Conservation (phyloP, 2,797 vertebrate genomes). For the Ciconia nigra region DNA sequence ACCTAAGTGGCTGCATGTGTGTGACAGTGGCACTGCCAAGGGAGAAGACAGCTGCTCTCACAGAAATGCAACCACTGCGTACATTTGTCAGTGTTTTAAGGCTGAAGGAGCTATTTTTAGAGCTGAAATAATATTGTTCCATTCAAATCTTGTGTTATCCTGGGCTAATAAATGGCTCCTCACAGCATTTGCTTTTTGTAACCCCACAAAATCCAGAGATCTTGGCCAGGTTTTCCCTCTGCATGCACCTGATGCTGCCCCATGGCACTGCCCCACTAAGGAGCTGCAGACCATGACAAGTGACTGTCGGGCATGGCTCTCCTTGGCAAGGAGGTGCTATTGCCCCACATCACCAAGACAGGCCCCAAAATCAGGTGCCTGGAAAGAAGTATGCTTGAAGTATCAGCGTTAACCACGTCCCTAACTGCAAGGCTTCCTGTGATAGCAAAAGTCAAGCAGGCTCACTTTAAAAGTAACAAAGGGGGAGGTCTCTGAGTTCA, state of each 20-base stretch:
- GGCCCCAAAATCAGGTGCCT: background rate
- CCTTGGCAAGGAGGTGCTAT: background rate
- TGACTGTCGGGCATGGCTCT: background rate
- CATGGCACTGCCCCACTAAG: background rate
- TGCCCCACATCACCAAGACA: background rate
- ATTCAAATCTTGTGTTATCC: background rate
- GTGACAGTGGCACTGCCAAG: background rate
- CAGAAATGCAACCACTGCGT: background rate
- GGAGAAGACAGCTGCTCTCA: background rate
- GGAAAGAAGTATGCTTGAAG: background rate
- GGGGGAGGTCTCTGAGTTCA: background rate
- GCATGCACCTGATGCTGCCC: accelerated
- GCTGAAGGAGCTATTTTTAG: background rate
- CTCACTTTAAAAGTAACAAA: background rate
- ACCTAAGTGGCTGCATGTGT: background rate
- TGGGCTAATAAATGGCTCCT: background rate
- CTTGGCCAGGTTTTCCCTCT: background rate
- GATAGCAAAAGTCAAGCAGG: background rate
- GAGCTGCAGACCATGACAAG: background rate
- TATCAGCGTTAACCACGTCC: background rate
- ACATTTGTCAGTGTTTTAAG: background rate
- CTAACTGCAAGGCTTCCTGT: background rate
- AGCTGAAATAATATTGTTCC: background rate
- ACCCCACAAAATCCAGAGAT: background rate
- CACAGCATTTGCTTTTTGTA: background rate